Conservation (phyloP, 2,797 vertebrate genomes). For the Pseudochaenichthys georgianus region DNA sequence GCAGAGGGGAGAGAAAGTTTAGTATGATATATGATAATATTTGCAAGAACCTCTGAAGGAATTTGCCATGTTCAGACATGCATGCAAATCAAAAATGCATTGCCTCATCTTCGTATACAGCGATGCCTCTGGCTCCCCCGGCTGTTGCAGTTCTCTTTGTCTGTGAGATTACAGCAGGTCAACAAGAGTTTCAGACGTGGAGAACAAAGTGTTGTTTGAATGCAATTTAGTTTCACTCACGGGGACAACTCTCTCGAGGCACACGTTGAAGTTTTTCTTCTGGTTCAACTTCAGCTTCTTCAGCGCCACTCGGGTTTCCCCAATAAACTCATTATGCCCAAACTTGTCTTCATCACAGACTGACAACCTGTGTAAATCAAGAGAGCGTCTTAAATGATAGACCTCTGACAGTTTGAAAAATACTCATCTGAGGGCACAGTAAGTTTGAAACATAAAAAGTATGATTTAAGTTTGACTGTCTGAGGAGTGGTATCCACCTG, state of each 20-base stretch:
- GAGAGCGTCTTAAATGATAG: slow-evolving; percentile 16
- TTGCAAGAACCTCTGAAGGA: slow-evolving; percentile 34
- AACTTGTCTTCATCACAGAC: slow-evolving; percentile 99
- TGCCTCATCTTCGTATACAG: slow-evolving; percentile 97
- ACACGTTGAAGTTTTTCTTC: slow-evolving; percentile 97
- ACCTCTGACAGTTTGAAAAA: neutral
- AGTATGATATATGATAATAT: slow-evolving; percentile 15
- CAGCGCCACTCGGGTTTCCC: slow-evolving; percentile 95
- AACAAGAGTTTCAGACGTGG: slow-evolving; percentile 37
- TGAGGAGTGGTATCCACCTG: slow-evolving; percentile 77
- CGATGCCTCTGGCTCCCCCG: slow-evolving; percentile 91
- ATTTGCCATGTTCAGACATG: slow-evolving; percentile 64
- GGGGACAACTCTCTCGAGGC: slow-evolving; percentile 93
- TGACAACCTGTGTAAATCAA: slow-evolving; percentile 87
- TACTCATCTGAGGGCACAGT: neutral
- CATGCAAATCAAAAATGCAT: slow-evolving; percentile 47
- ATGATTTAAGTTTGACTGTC: neutral
- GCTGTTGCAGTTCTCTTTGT: slow-evolving; percentile 92
- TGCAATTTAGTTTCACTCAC: slow-evolving; percentile 79
- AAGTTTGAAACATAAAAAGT: slow-evolving; percentile 5
- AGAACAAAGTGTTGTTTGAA: slow-evolving; percentile 20
- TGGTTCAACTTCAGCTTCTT: slow-evolving; percentile 96
- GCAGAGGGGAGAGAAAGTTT: neutral
- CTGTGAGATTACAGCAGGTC: slow-evolving; percentile 75
- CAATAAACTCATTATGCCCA: slow-evolving; percentile 97